Percentiles rank a stretch among this genome's conserved stretches.
Evolutionary conservation across 1,140 invertebrate genomes (phyloP).

Genomic region (Cecropterus lyciades): DNA sequence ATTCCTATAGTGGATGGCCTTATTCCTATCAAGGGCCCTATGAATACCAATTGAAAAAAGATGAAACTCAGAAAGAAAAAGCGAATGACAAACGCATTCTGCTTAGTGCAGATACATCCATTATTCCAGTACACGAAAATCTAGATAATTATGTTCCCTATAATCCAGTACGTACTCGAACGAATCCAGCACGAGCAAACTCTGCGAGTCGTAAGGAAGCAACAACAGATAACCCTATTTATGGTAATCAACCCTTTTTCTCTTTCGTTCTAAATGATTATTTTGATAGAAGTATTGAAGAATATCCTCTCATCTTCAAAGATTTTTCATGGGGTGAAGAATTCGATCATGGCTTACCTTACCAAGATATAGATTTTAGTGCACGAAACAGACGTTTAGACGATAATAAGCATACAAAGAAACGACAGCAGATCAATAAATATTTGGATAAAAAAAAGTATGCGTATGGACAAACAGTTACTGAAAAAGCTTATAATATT

Average conservation of each 20-base stretch:
- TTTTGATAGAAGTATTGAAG: slow-evolving; percentile 60
- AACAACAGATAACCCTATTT: slow-evolving; percentile 59
- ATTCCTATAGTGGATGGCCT: slow-evolving; percentile 58
- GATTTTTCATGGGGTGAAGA: slow-evolving; percentile 60
- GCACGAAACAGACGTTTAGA: not conserved
- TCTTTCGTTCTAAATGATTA: slow-evolving; percentile 69
- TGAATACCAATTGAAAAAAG: slow-evolving; percentile 56
- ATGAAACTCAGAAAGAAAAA: slow-evolving; percentile 51
- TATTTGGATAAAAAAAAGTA: slow-evolving; percentile 10
- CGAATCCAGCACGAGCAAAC: too few relatives aligned
- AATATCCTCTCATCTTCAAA: slow-evolving; percentile 62
- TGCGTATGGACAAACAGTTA: slow-evolving; percentile 37
- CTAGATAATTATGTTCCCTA: slow-evolving; percentile 43
- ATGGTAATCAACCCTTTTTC: slow-evolving; percentile 62
- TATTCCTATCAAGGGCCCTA: slow-evolving; percentile 58
- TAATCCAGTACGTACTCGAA: slow-evolving; percentile 12
- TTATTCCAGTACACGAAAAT: slow-evolving; percentile 66
- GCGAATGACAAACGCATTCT: slow-evolving; percentile 64
- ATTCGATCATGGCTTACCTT: slow-evolving; percentile 51
- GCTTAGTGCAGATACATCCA: slow-evolving; percentile 34
- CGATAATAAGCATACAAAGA: slow-evolving; percentile 28
- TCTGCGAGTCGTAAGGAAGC: slow-evolving; percentile 21
- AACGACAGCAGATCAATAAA: slow-evolving; percentile 7
- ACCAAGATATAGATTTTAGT: slow-evolving; percentile 38
- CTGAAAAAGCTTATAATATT: slow-evolving; percentile 38